Evolutionary conservation across 2,113 vertebrate genomes (phyloP).

Genomic region (Neofelis nebulosa): DNA sequence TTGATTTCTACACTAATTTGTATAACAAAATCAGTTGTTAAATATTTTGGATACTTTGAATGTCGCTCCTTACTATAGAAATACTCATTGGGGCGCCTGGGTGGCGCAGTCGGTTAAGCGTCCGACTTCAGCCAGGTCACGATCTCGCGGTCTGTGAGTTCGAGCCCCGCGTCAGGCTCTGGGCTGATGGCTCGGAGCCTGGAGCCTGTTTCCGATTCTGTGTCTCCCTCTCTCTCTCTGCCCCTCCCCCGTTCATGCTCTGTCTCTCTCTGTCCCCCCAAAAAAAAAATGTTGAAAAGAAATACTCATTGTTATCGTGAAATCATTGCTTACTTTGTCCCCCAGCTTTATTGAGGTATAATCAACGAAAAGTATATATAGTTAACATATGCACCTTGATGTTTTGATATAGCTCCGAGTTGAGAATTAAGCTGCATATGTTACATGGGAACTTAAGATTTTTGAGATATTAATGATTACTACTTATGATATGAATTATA

Average conservation of each 20-base stretch:
- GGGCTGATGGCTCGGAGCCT: too few species aligned
- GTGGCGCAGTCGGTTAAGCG: too few species aligned
- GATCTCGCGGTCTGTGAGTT: too few species aligned
- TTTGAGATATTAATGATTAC: slow-evolving; percentile 35
- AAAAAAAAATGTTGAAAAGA: too few species aligned
- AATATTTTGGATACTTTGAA: slow-evolving; percentile 31
- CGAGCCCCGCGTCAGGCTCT: too few species aligned
- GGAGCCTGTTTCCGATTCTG: too few species aligned
- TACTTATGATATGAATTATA: background rate
- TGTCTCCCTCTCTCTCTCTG: too few species aligned
- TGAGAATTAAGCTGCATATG: slow-evolving; percentile 19
- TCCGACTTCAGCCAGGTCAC: too few species aligned
- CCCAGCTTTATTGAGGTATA: background rate
- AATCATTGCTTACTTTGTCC: slow-evolving; percentile 27
- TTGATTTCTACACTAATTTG: slow-evolving; percentile 46
- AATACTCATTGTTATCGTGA: slow-evolving; percentile 54
- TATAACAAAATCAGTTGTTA: slow-evolving; percentile 50
- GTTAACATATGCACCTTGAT: background rate
- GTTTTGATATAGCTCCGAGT: slow-evolving; percentile 9
- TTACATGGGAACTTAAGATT: background rate
- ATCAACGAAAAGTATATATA: background rate
- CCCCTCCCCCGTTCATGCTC: too few species aligned
- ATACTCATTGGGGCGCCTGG: slow-evolving; percentile 57
- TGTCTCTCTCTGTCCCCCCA: too few species aligned
- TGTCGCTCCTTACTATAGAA: slow-evolving; percentile 28